These are phyloP conservation scores for Drosophila anomelani DNA, from an alignment of 2,888 invertebrate species.

Conservation along the genomic window DNA sequence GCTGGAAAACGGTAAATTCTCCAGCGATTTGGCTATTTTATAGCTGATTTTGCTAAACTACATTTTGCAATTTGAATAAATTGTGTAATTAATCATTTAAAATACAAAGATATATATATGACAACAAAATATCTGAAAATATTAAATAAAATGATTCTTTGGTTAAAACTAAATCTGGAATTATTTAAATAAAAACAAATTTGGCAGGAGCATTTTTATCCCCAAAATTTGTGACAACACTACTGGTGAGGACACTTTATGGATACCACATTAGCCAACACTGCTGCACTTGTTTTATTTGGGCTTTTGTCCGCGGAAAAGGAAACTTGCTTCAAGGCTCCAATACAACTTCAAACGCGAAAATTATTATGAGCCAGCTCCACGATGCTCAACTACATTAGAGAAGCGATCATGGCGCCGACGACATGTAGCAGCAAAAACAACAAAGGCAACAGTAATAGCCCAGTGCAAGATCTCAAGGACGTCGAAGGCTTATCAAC, in stretches of 20 bases:
- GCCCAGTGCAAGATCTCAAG: conserved; percentile 12
- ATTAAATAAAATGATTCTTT: too few species aligned
- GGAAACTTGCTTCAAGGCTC: conserved; percentile 70
- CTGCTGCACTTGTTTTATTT: conserved; percentile 37
- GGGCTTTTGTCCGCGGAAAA: conserved; percentile 48
- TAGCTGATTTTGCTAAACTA: not conserved
- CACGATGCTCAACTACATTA: conserved; percentile 68
- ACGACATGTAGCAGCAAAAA: conserved; percentile 59
- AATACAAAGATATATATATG: too few species aligned
- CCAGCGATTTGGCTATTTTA: not conserved
- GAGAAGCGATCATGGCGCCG: conserved; percentile 70
- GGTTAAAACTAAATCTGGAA: too few species aligned
- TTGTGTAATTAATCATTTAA: too few species aligned
- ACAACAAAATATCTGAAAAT: too few species aligned
- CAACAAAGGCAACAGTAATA: conserved; percentile 23
- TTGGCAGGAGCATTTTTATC: not conserved
- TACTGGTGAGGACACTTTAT: not conserved
- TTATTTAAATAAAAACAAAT: too few species aligned
- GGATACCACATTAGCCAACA: conserved; percentile 5
- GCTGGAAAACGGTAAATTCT: conserved; percentile 21
- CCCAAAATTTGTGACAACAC: not conserved
- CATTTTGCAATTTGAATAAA: too few species aligned
- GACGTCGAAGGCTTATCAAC: conserved; percentile 10
- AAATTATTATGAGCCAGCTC: conserved; percentile 15
- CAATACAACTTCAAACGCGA: conserved; percentile 18